A percentile compares a stretch with the other conserved stretches of the same genome.
These are phyloP conservation scores for Arrhamphus sclerolepis DNA, from an alignment of 2,797 vertebrate species.

Conservation along the genomic window DNA sequence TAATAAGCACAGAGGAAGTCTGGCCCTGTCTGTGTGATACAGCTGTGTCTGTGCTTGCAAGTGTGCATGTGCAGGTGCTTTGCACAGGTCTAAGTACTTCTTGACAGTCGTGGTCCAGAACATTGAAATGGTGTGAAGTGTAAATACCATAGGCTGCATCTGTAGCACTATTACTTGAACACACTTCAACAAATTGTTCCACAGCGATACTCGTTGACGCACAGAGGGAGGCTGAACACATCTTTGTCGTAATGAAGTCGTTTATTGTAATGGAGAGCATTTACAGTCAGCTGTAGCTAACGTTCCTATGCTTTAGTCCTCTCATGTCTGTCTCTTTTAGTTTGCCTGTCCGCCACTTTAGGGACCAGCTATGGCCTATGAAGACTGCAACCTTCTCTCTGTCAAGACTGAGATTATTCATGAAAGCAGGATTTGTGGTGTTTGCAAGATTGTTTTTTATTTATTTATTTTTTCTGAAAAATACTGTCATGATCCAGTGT, in stretches of 20 bases:
- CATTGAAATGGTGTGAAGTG: slow-evolving; percentile 62
- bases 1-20: slow-evolving; percentile 62
- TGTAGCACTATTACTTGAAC: slow-evolving; percentile 63
- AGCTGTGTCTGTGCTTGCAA: slow-evolving; percentile 35
- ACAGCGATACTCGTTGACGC: slow-evolving; percentile 66
- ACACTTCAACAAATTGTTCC: slow-evolving; percentile 66
- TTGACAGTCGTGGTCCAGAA: slow-evolving; percentile 44
- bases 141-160: slow-evolving; percentile 70
- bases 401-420: slow-evolving; percentile 5
- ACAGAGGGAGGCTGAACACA: slow-evolving; percentile 70
- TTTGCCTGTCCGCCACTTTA: background rate
- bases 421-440: slow-evolving; percentile 17
- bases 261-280: slow-evolving; percentile 69
- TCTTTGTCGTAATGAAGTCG: slow-evolving; percentile 72
- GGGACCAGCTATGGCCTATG: slow-evolving; percentile 19
- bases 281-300: slow-evolving; percentile 59
- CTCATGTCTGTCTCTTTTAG: slow-evolving; percentile 6
- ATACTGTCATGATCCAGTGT: slow-evolving; percentile 21
- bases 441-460: slow-evolving; percentile 12
- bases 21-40: slow-evolving; percentile 40
- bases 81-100: slow-evolving; percentile 51
- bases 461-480: background rate
- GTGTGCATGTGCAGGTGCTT: slow-evolving; percentile 46
- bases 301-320: slow-evolving; percentile 36
- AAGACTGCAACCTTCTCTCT: slow-evolving; percentile 25